Conservation (phyloP, 2,113 vertebrate genomes). For the Leiothrix lutea region DNA sequence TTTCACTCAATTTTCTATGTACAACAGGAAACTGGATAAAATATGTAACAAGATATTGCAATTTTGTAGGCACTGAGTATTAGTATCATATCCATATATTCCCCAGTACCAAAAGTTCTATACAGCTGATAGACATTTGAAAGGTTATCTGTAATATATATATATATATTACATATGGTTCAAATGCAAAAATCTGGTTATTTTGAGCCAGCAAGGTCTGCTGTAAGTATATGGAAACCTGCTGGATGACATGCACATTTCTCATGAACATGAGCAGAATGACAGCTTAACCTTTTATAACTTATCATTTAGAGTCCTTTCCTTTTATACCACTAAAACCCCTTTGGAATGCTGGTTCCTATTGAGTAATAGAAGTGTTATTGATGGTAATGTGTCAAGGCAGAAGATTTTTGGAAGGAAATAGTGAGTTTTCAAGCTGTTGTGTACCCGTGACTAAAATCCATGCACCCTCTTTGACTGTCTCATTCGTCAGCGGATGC, state of each 20-base stretch:
- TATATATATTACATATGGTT: not conserved
- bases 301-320: not conserved
- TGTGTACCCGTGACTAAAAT: not conserved
- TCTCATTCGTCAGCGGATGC: rapidly evolving
- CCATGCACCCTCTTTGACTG: not conserved
- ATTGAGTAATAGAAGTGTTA: not conserved
- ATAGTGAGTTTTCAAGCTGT: not conserved
- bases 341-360: not conserved
- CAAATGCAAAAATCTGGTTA: not conserved
- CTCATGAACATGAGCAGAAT: not conserved
- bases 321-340: not conserved
- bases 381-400: not conserved
- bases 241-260: not conserved
- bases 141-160: not conserved
- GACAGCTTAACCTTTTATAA: not conserved
- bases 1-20: not conserved
- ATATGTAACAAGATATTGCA: not conserved
- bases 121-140: not conserved
- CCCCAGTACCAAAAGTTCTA: not conserved
- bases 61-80: not conserved
- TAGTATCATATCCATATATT: not conserved
- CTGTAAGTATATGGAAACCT: not conserved
- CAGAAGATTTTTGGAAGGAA: not conserved
- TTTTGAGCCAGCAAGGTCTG: not conserved
- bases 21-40: not conserved